A percentile compares a stretch with the other conserved stretches of the same genome.
Evolutionary conservation across 2,797 vertebrate genomes (phyloP).

Genomic region (Natrix natrix): DNA sequence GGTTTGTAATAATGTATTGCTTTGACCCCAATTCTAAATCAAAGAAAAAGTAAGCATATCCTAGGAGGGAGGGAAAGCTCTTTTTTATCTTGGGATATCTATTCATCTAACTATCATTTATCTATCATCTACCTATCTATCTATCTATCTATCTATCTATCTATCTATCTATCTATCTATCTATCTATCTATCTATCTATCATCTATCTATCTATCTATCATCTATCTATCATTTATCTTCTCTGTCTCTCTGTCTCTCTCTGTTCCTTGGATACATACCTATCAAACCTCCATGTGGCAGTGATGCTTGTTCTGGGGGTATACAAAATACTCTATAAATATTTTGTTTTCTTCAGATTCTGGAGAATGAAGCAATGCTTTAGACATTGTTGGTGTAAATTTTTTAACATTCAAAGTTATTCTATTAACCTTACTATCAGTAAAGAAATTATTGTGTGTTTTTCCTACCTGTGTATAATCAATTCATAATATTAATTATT

Average conservation of each 20-base stretch:
- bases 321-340: not conserved
- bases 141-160: too few species aligned
- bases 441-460: not conserved
- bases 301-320: not conserved
- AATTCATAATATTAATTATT: not conserved
- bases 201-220: too few species aligned
- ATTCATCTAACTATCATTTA: too few species aligned
- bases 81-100: not conserved
- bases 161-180: not conserved
- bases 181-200: too few species aligned
- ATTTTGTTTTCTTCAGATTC: not conserved
- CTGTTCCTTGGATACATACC: not conserved
- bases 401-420: not conserved
- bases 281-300: not conserved
- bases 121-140: not conserved
- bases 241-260: too few species aligned
- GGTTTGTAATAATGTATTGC: not conserved
- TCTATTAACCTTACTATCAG: too few species aligned
- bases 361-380: not conserved
- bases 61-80: not conserved
- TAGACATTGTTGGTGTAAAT: not conserved
- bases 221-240: not conserved
- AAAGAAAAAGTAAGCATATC: not conserved
- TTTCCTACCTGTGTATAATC: not conserved
- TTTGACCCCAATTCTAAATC: not conserved